A percentile compares a stretch with the other conserved stretches of the same genome.
phyloP scores from a whole-genome alignment of 2,888 invertebrate genomes.

The Cryptus viduatorius region DNA sequence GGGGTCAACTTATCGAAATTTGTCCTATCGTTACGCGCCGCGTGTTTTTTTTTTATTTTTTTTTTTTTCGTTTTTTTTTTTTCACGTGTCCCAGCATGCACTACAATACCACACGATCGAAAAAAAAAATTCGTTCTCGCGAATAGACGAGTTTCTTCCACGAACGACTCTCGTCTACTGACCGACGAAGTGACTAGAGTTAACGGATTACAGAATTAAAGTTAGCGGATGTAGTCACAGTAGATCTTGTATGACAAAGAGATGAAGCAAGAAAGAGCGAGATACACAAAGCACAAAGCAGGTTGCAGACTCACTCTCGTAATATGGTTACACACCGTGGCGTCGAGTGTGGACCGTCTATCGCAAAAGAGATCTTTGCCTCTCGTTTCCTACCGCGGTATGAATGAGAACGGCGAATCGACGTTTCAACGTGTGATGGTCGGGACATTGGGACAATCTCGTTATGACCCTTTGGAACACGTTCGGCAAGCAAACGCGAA shows the following conservation, averaged over 20 bases:
- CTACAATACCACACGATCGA: neutral
- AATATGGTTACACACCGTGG: slow-evolving; percentile 4
- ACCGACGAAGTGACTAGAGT: slow-evolving; percentile 73
- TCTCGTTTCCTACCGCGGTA: slow-evolving; percentile 3
- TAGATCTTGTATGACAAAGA: slow-evolving; percentile 51
- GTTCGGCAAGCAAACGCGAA: neutral
- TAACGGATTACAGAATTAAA: slow-evolving; percentile 68
- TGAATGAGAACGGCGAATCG: neutral
- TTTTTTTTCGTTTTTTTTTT: neutral
- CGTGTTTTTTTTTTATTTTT: neutral
- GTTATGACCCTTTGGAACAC: slow-evolving; percentile 10
- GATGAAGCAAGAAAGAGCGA: slow-evolving; percentile 37
- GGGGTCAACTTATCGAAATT: neutral
- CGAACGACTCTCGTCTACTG: slow-evolving; percentile 66
- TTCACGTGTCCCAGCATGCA: neutral
- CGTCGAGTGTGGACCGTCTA: neutral
- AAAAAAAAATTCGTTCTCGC: slow-evolving; percentile 25
- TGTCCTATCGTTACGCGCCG: slow-evolving; percentile 2
- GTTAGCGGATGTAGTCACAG: slow-evolving; percentile 60
- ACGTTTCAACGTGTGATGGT: slow-evolving; percentile 19
- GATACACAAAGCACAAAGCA: slow-evolving; percentile 30
- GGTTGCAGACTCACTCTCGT: slow-evolving; percentile 63
- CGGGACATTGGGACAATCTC: slow-evolving; percentile 24
- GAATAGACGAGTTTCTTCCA: slow-evolving; percentile 15
- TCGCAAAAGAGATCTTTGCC: slow-evolving; percentile 1